phyloP scores from a whole-genome alignment of 2,888 invertebrate species.

The Aquatica leii region DNA sequence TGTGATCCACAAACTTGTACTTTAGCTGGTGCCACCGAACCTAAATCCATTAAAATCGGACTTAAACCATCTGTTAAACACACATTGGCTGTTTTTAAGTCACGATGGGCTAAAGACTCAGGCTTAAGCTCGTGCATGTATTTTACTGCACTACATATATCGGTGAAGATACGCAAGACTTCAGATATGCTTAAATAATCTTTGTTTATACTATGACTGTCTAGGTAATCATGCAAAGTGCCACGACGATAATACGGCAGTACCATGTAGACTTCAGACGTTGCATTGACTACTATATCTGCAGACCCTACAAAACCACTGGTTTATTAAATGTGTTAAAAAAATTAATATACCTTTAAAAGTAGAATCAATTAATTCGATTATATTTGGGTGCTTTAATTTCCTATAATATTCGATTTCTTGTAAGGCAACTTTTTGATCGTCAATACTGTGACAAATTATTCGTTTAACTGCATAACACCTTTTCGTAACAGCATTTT shows the following conservation, averaged over 20 bases:
- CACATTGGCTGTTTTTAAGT: slow-evolving; percentile 87
- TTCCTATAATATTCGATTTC: slow-evolving; percentile 79
- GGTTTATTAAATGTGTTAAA: slow-evolving; percentile 13
- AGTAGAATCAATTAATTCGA: slow-evolving; percentile 74
- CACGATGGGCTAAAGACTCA: slow-evolving; percentile 80
- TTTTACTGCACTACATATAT: slow-evolving; percentile 77
- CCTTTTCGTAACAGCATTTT: slow-evolving; percentile 71
- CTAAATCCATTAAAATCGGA: slow-evolving; percentile 84
- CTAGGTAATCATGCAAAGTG: slow-evolving; percentile 75
- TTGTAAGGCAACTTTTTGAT: slow-evolving; percentile 74
- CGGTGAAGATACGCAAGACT: slow-evolving; percentile 73
- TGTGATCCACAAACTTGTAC: slow-evolving; percentile 72
- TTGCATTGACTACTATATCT: slow-evolving; percentile 72
- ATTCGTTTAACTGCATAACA: slow-evolving; percentile 82
- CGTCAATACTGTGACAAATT: slow-evolving; percentile 79
- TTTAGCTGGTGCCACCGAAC: slow-evolving; percentile 72
- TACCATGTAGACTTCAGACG: slow-evolving; percentile 76
- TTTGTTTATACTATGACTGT: slow-evolving; percentile 65
- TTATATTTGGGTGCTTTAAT: slow-evolving; percentile 76
- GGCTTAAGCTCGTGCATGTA: slow-evolving; percentile 78
- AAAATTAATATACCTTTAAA: slow-evolving; percentile 62
- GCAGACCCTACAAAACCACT: slow-evolving; percentile 59
- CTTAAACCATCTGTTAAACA: slow-evolving; percentile 75
- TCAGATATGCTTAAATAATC: slow-evolving; percentile 71
- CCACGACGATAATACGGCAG: slow-evolving; percentile 83